Percentiles rank a stretch among this genome's conserved stretches.
Evolutionary conservation across 2,797 vertebrate species (phyloP).

Genomic region (Pantherophis alleghaniensis): DNA sequence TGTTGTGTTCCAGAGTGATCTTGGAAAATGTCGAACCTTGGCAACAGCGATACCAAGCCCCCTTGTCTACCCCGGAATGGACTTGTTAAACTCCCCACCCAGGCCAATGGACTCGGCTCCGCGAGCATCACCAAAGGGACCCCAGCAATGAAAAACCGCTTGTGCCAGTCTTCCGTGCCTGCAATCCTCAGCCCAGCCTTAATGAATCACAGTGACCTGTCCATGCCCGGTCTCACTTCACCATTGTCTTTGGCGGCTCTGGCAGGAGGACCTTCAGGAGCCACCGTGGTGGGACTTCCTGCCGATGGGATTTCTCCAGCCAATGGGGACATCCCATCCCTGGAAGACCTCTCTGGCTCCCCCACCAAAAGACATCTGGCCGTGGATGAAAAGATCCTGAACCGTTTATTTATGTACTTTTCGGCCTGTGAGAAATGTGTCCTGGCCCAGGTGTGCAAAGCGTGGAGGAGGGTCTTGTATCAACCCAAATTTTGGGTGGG

Average conservation of each 20-base stretch:
- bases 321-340: constrained; percentile 72
- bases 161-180: constrained; percentile 93
- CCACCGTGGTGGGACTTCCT: constrained; percentile 69
- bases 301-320: constrained; percentile 61
- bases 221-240: constrained; percentile 80
- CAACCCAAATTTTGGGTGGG: constrained; percentile 98
- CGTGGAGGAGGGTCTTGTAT: constrained; percentile 93
- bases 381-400: constrained; percentile 94
- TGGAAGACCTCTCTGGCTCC: constrained; percentile 70
- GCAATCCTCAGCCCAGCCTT: constrained; percentile 85
- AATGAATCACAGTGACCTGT: constrained; percentile 81
- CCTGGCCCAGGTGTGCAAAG: constrained; percentile 96
- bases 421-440: constrained; percentile 93
- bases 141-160: constrained; percentile 93
- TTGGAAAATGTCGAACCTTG: constrained; percentile 93
- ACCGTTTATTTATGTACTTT: constrained; percentile 96
- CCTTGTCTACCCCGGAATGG: constrained; percentile 95
- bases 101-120: constrained; percentile 91
- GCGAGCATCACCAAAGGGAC: constrained; percentile 99
- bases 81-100: constrained; percentile 92
- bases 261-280: constrained; percentile 65
- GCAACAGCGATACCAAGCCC: constrained; percentile 90
- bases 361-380: constrained; percentile 85
- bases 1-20: constrained; percentile 75
- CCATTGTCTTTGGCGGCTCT: constrained; percentile 81